phyloP scores from a whole-genome alignment of 2,888 invertebrate genomes.

The Coleophora deauratella region DNA sequence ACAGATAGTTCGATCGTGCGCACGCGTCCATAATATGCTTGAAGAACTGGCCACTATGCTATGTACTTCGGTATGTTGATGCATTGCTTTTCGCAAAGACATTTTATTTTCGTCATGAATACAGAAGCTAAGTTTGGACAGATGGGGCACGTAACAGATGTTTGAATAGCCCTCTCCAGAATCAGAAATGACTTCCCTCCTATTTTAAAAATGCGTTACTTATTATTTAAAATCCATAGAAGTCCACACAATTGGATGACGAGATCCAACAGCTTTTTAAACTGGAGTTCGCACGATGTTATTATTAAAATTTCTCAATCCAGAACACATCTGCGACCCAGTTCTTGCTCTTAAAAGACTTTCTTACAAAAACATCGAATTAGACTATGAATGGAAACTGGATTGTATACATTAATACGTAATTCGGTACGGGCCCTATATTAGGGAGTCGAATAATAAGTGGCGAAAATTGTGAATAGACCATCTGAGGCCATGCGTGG shows the following conservation, averaged over 20 bases:
- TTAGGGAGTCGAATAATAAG: conserved; percentile 62
- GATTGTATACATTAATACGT: conserved; percentile 68
- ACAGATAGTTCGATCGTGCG: conserved; percentile 50
- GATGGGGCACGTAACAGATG: too few species aligned
- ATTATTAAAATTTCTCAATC: conserved; percentile 67
- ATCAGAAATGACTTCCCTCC: too few species aligned
- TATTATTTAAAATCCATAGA: not conserved
- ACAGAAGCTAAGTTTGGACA: too few species aligned
- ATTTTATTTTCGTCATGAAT: too few species aligned
- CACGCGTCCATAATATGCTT: conserved; percentile 38
- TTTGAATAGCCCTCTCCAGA: too few species aligned
- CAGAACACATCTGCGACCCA: conserved; percentile 62
- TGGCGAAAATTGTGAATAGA: conserved; percentile 56
- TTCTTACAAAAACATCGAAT: conserved; percentile 62
- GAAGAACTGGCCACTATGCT: too few species aligned
- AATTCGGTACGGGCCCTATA: conserved; percentile 64
- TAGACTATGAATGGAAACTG: conserved; percentile 69
- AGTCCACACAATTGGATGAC: not conserved
- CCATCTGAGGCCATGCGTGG: conserved; percentile 22
- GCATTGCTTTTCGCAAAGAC: too few species aligned
- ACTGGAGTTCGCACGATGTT: conserved; percentile 42
- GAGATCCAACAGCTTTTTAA: conserved; percentile 19
- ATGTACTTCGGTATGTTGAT: too few species aligned
- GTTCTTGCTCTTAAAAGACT: conserved; percentile 53
- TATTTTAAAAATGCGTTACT: not conserved